Percentiles rank a stretch among this genome's conserved stretches.
Conservation (phyloP, 1,140 invertebrate genomes). For the Procambarus clarkii region DNA sequence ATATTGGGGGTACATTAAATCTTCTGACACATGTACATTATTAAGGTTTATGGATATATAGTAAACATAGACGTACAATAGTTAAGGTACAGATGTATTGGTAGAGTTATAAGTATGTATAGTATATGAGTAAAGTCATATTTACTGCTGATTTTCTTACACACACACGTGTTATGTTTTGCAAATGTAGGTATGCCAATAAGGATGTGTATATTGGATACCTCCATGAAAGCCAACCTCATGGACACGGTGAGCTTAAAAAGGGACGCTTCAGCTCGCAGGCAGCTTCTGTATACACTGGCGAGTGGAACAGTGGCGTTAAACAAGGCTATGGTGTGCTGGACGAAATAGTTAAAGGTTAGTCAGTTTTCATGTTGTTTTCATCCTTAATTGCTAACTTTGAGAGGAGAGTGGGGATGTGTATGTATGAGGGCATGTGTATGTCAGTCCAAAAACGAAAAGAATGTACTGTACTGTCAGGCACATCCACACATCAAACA, state of each 20-base stretch:
- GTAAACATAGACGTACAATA: no score
- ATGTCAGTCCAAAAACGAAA: no score
- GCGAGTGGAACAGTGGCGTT: constrained; percentile 45
- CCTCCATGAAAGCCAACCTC: constrained; percentile 40
- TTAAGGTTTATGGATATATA: no score
- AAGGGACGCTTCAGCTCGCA: constrained; percentile 57
- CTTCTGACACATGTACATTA: no score
- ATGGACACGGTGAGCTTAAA: constrained; percentile 50
- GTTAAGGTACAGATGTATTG: no score
- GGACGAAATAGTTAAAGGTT: constrained; percentile 59
- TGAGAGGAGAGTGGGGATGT: background rate
- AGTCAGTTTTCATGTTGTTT: background rate
- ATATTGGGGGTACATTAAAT: no score
- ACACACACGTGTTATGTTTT: background rate
- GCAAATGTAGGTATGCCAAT: constrained; percentile 38
- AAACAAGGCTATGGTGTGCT: constrained; percentile 57
- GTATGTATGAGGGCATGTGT: no score
- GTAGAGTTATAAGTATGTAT: no score
- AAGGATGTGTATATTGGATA: constrained; percentile 54
- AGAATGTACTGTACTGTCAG: no score
- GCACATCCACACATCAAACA: no score
- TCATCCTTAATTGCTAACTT: background rate
- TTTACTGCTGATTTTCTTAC: no score
- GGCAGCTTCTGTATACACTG: constrained; percentile 59
- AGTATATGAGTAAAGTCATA: no score